Evolutionary conservation across 2,797 vertebrate species (phyloP).

Genomic region (Peromyscus attwateri): DNA sequence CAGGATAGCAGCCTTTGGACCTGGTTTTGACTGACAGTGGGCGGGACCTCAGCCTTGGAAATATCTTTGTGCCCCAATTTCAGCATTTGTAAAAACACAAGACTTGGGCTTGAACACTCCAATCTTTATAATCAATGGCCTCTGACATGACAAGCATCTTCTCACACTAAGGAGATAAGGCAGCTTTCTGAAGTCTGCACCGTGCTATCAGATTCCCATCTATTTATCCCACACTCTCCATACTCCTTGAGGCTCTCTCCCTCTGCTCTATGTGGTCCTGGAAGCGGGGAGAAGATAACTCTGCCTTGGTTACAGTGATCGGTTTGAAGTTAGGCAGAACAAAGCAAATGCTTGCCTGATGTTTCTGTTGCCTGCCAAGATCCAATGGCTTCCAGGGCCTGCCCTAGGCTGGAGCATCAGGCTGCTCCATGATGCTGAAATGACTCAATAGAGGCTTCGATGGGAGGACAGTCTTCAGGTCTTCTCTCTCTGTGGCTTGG

Average conservation of each 20-base stretch:
- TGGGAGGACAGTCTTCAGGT: background rate
- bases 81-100: background rate
- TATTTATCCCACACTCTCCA: background rate
- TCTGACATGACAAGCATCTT: background rate
- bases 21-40: background rate
- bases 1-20: fast-evolving
- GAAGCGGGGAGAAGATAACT: background rate
- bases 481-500: background rate
- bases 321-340: background rate
- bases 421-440: background rate
- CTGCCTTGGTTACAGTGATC: background rate
- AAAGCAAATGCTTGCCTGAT: background rate
- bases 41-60: background rate
- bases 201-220: background rate
- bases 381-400: background rate
- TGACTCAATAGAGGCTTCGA: background rate
- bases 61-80: background rate
- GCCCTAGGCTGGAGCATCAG: background rate
- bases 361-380: background rate
- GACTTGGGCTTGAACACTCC: background rate
- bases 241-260: background rate
- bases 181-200: background rate
- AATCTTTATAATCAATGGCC: background rate
- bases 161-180: background rate
- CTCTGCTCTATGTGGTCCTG: background rate